Conservation (phyloP, 2,888 invertebrate genomes). For the Drosophila nigritarsus region DNA sequence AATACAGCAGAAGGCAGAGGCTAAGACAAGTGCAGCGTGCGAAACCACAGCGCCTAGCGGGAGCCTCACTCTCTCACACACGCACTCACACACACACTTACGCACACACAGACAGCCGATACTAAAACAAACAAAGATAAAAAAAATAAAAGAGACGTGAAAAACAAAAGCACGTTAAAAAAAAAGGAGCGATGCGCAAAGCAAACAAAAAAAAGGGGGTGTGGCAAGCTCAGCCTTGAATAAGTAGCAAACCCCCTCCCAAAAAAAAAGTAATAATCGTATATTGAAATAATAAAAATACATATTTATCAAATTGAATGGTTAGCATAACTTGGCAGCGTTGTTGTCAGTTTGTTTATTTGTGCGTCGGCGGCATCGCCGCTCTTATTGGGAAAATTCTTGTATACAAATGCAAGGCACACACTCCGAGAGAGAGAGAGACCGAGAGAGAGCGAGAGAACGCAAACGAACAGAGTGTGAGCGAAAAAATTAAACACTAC, state of each 20-base stretch:
- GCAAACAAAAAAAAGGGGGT: conserved; percentile 48
- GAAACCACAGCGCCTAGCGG: conserved; percentile 53
- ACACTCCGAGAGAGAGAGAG: conserved; percentile 28
- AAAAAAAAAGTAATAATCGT: conserved; percentile 1
- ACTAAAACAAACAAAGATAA: conserved; percentile 78
- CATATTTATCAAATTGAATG: conserved; percentile 20
- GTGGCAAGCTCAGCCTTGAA: conserved; percentile 38
- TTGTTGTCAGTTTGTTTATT: conserved; percentile 31
- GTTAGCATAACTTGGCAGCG: conserved; percentile 33
- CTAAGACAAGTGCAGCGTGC: conserved; percentile 61
- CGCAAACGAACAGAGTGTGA: conserved; percentile 26
- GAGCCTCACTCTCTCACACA: conserved; percentile 38
- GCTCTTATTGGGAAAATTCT: conserved; percentile 74
- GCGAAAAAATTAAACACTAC: conserved; percentile 49
- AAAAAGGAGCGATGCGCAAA: conserved; percentile 44
- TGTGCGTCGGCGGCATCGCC: conserved; percentile 28
- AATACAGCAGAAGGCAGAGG: conserved; percentile 10
- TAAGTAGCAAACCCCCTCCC: neutral
- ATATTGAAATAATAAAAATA: conserved; percentile 1
- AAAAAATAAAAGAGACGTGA: conserved; percentile 66
- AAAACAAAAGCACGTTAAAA: conserved; percentile 67
- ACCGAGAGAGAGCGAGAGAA: conserved; percentile 25
- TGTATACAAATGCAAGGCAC: conserved; percentile 69
- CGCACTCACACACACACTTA: conserved; percentile 3
- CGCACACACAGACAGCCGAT: conserved; percentile 33